phyloP scores from a whole-genome alignment of 2,113 vertebrate genomes.

The Ancistrus triradiatus region DNA sequence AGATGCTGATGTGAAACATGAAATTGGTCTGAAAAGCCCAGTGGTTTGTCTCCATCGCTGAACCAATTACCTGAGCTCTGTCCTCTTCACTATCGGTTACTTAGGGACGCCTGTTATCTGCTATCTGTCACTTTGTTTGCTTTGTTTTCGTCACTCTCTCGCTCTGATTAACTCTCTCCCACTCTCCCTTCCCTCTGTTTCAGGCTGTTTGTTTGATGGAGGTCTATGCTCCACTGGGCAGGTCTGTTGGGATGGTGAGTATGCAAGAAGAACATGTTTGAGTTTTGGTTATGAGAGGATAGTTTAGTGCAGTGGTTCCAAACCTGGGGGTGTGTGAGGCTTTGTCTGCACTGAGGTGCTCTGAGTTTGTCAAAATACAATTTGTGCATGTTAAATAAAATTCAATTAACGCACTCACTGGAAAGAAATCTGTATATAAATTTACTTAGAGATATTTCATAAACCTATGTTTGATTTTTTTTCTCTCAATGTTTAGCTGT shows the following conservation, averaged over 20 bases:
- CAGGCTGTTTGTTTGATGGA: conserved; percentile 47
- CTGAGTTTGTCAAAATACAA: too few relatives aligned
- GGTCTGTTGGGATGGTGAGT: conserved; percentile 47
- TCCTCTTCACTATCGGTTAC: conserved; percentile 8
- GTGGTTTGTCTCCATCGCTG: neutral
- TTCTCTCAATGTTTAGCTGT: too few relatives aligned
- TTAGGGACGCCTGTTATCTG: conserved; percentile 9
- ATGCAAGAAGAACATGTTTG: conserved; percentile 5
- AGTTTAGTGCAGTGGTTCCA: neutral
- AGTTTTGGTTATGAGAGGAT: neutral
- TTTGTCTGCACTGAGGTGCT: too few relatives aligned
- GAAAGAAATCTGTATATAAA: too few relatives aligned
- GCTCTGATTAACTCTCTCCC: neutral
- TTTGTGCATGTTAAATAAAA: too few relatives aligned
- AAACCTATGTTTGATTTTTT: too few relatives aligned
- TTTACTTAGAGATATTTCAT: too few relatives aligned
- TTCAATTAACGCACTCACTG: too few relatives aligned
- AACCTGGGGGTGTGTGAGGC: too few relatives aligned
- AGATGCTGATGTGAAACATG: neutral
- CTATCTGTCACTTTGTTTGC: conserved; percentile 1
- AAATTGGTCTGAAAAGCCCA: neutral
- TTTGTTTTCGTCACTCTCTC: neutral
- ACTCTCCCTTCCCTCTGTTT: neutral
- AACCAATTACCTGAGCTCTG: conserved; percentile 1
- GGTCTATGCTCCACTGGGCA: conserved; percentile 31